phyloP scores from a whole-genome alignment of 2,888 invertebrate genomes.

The Lepidonotus clava region DNA sequence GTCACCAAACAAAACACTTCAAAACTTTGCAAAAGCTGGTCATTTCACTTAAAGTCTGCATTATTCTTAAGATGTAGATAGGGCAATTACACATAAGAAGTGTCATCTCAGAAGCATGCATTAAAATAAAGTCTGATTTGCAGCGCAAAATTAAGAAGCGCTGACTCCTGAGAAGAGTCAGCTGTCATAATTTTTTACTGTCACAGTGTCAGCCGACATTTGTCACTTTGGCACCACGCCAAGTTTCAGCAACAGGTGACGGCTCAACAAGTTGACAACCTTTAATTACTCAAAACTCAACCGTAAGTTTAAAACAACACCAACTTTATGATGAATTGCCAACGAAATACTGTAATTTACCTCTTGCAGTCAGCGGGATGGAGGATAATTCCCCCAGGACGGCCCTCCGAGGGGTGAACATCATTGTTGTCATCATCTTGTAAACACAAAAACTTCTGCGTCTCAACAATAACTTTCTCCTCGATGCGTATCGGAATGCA shows the following conservation, averaged over 20 bases:
- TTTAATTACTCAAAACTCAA: not conserved
- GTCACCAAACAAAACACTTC: too few species aligned
- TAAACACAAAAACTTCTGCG: not conserved
- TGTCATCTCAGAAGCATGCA: too few species aligned
- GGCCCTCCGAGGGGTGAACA: not conserved
- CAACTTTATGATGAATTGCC: not conserved
- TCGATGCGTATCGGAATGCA: not conserved
- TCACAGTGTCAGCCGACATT: not conserved
- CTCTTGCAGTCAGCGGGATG: not conserved
- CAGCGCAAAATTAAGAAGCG: too few species aligned
- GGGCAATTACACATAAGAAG: too few species aligned
- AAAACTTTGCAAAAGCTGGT: too few species aligned
- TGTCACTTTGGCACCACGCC: not conserved
- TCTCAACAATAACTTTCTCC: not conserved
- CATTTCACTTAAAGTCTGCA: too few species aligned
- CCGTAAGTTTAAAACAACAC: not conserved
- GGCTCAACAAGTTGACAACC: not conserved
- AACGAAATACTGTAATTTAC: not conserved
- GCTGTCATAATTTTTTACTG: not conserved
- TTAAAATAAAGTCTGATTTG: too few species aligned
- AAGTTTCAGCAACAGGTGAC: not conserved
- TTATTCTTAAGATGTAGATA: too few species aligned
- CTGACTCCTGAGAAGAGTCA: not conserved
- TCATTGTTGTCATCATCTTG: conserved; percentile 49
- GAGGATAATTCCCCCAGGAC: not conserved